These are phyloP conservation scores for Nanorana parkeri DNA, from an alignment of 2,113 vertebrate species.

Conservation along the genomic window DNA sequence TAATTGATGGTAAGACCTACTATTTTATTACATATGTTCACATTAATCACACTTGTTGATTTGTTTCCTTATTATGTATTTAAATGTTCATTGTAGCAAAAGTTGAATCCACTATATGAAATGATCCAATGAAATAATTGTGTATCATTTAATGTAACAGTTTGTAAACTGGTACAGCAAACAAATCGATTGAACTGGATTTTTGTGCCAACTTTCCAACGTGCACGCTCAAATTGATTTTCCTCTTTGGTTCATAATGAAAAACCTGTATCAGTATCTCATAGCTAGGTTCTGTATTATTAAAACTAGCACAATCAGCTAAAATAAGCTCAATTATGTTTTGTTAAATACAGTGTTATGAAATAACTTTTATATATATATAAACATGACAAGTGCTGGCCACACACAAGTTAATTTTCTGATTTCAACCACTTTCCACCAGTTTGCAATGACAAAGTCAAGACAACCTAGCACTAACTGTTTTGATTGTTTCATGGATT, in stretches of 20 bases:
- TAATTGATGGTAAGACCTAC: too few relatives aligned
- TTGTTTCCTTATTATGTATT: neutral
- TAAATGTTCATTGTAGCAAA: neutral
- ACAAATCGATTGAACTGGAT: neutral
- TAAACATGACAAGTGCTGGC: too few relatives aligned
- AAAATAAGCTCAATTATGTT: neutral
- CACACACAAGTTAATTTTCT: too few relatives aligned
- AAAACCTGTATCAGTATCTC: slow-evolving; percentile 1
- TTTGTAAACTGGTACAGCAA: slow-evolving; percentile 22
- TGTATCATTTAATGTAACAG: slow-evolving; percentile 9
- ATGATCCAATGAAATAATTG: neutral
- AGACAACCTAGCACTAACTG: too few relatives aligned
- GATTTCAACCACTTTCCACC: too few relatives aligned
- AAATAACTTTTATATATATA: too few relatives aligned
- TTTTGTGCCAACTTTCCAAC: slow-evolving; percentile 3
- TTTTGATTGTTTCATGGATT: too few relatives aligned
- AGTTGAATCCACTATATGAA: neutral
- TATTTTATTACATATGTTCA: too few relatives aligned
- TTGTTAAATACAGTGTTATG: neutral
- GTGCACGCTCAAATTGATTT: slow-evolving; percentile 19
- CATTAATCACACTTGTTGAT: too few relatives aligned
- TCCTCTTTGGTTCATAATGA: slow-evolving; percentile 15
- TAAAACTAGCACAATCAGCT: neutral
- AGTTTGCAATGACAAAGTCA: too few relatives aligned
- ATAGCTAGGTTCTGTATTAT: neutral